phyloP scores from a whole-genome alignment of 2,113 vertebrate species.

The Genyomyrus donnyi region DNA sequence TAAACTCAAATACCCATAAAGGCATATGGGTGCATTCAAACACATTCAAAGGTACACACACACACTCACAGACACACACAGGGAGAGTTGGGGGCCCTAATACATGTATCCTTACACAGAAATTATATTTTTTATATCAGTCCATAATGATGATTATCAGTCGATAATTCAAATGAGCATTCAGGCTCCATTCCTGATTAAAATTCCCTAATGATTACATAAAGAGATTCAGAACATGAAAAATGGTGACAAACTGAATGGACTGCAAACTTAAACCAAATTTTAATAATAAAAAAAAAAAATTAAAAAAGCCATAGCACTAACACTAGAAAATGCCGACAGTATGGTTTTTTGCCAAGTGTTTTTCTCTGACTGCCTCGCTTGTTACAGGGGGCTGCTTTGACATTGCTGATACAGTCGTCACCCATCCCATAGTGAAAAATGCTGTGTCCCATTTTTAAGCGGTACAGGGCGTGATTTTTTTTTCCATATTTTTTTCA shows the following conservation, averaged over 20 bases:
- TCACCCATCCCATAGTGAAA: not conserved
- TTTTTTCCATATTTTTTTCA: not conserved
- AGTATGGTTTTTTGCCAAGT: not conserved
- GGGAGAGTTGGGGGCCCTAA: not conserved
- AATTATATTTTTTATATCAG: not conserved
- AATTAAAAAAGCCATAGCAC: not conserved
- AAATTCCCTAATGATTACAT: not conserved
- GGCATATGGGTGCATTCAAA: not conserved
- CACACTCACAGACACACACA: not conserved
- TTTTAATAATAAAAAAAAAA: not conserved
- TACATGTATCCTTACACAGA: not conserved
- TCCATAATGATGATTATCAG: not conserved
- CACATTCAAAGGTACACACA: not conserved
- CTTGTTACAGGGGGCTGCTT: not conserved
- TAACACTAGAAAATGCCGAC: not conserved
- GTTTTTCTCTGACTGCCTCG: not conserved
- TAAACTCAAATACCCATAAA: not conserved
- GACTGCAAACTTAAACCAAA: not conserved
- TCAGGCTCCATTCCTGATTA: not conserved
- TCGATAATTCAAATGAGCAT: not conserved
- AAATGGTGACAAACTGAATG: not conserved
- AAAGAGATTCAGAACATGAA: not conserved
- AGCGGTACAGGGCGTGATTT: not conserved
- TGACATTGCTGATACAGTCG: not conserved
- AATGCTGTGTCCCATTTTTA: not conserved